phyloP scores from a whole-genome alignment of 2,888 invertebrate species.

The Chrysolina haemoptera region DNA sequence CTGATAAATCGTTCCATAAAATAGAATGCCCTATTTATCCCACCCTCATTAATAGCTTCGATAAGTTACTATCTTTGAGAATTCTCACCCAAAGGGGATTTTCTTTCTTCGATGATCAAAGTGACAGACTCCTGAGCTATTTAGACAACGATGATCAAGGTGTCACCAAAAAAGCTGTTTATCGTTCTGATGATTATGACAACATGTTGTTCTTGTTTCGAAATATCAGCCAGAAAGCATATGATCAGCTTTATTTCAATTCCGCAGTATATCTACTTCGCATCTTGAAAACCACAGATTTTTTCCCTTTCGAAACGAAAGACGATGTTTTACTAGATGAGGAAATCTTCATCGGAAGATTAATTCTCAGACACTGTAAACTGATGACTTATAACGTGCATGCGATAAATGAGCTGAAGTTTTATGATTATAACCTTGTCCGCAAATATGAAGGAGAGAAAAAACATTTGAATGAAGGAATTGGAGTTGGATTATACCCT shows the following conservation, averaged over 20 bases:
- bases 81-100: not conserved
- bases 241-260: not conserved
- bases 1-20: not conserved
- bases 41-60: not conserved
- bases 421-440: not conserved
- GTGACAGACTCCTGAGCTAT: not conserved
- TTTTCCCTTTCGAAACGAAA: conserved; percentile 1
- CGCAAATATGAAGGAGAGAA: not conserved
- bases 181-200: not conserved
- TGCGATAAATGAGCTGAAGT: not conserved
- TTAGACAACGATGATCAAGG: not conserved
- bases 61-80: conserved; percentile 2
- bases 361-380: conserved; percentile 2
- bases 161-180: not conserved
- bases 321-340: not conserved
- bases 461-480: not conserved
- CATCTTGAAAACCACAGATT: not conserved
- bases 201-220: not conserved
- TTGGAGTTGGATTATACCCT: not conserved
- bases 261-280: not conserved
- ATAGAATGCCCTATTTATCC: not conserved
- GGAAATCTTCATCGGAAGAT: conserved; percentile 8
- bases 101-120: not conserved
- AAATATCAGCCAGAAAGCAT: not conserved
- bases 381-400: conserved; percentile 2